Evolutionary conservation across 2,797 vertebrate genomes (phyloP).

Genomic region (Podargus strigoides): DNA sequence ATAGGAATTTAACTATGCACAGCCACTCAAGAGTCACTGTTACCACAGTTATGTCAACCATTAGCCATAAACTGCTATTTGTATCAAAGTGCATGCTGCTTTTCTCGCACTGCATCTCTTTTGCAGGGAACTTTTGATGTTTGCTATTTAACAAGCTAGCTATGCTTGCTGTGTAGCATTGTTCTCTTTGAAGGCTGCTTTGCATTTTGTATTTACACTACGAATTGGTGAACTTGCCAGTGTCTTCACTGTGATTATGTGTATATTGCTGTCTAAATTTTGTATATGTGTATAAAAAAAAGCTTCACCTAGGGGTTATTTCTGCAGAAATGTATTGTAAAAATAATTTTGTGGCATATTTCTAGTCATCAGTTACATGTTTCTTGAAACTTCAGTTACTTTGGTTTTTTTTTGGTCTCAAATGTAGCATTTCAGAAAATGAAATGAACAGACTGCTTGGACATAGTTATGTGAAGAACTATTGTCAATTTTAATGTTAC

Average conservation of each 20-base stretch:
- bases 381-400: constrained; percentile 42
- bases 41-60: constrained; percentile 83
- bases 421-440: constrained; percentile 71
- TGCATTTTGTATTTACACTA: constrained; percentile 88
- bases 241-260: constrained; percentile 90
- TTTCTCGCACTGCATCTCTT: constrained; percentile 77
- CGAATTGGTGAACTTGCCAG: constrained; percentile 83
- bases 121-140: constrained; percentile 71
- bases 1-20: constrained; percentile 80
- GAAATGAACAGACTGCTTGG: constrained; percentile 31
- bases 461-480: constrained; percentile 29
- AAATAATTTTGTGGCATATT: constrained; percentile 79
- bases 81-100: constrained; percentile 81
- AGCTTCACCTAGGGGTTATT: constrained; percentile 79
- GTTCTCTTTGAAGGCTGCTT: constrained; percentile 83
- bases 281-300: constrained; percentile 88
- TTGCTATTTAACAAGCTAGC: constrained; percentile 77
- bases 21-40: constrained; percentile 83
- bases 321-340: constrained; percentile 80
- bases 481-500: constrained; percentile 52
- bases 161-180: constrained; percentile 80
- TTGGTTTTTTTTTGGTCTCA: constrained; percentile 69
- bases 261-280: constrained; percentile 87
- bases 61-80: constrained; percentile 82
- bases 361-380: constrained; percentile 67